Conservation (phyloP, 2,888 invertebrate species). For the Melipona beecheii region DNA sequence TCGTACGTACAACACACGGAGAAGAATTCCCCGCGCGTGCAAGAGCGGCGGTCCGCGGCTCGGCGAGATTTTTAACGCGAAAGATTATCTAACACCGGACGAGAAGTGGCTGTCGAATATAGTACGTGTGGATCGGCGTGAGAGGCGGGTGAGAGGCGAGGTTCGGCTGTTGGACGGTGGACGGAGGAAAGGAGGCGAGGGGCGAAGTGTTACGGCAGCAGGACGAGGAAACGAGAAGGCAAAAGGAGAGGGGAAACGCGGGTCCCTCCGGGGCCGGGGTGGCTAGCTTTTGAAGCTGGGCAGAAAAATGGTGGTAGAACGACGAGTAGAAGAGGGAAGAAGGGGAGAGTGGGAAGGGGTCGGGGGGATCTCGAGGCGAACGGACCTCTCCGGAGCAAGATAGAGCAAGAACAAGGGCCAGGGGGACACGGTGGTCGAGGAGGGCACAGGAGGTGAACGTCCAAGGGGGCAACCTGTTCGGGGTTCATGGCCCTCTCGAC, state of each 20-base stretch:
- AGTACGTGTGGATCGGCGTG: conserved; percentile 47
- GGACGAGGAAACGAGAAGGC: conserved; percentile 48
- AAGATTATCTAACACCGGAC: conserved; percentile 80
- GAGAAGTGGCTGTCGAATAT: conserved; percentile 52
- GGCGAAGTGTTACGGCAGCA: conserved; percentile 30
- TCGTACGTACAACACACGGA: too few species aligned
- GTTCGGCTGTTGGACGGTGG: background rate
- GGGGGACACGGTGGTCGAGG: conserved; percentile 67
- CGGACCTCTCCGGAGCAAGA: conserved; percentile 68
- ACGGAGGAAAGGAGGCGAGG: conserved; percentile 24
- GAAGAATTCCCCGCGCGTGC: too few species aligned
- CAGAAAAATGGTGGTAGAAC: conserved; percentile 62
- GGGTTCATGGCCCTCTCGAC: conserved; percentile 84
- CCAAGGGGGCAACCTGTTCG: conserved; percentile 84
- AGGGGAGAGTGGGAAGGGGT: background rate
- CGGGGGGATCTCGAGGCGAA: conserved; percentile 51
- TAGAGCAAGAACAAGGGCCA: conserved; percentile 66
- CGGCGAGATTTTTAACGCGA: conserved; percentile 74
- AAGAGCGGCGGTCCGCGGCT: conserved; percentile 35
- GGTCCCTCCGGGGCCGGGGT: conserved; percentile 62
- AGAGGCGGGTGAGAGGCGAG: conserved; percentile 39
- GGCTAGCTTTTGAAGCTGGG: conserved; percentile 68
- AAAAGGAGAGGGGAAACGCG: conserved; percentile 46
- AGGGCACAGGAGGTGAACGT: conserved; percentile 82
- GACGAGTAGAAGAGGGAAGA: conserved; percentile 28